Evolutionary conservation across 2,888 invertebrate species (phyloP).

Genomic region (Eupithecia vulgata): DNA sequence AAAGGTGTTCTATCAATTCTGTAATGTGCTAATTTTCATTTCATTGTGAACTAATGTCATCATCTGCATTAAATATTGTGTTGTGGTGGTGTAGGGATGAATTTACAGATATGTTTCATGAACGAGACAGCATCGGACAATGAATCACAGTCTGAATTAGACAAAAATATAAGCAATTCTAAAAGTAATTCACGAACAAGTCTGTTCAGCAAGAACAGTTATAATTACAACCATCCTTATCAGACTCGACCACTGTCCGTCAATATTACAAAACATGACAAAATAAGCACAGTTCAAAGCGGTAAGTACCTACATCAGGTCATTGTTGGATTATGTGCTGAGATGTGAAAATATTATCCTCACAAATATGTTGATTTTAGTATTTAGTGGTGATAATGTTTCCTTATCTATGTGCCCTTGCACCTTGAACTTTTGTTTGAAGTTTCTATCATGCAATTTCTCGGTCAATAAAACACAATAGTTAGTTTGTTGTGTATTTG

Average conservation of each 20-base stretch:
- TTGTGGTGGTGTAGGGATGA: slow-evolving; percentile 87
- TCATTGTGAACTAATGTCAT: slow-evolving; percentile 50
- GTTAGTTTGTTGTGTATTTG: not conserved
- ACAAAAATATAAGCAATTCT: slow-evolving; percentile 76
- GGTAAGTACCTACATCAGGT: slow-evolving; percentile 68
- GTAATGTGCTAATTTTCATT: slow-evolving; percentile 38
- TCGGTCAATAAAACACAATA: not conserved
- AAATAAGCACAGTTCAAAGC: slow-evolving; percentile 70
- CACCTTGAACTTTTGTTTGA: not conserved
- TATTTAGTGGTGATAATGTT: slow-evolving; percentile 5
- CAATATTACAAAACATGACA: slow-evolving; percentile 77
- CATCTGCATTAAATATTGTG: slow-evolving; percentile 47
- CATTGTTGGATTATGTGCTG: slow-evolving; percentile 43
- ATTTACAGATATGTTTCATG: slow-evolving; percentile 98
- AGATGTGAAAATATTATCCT: not conserved
- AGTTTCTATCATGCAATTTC: not conserved
- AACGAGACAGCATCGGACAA: slow-evolving; percentile 95
- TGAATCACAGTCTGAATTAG: slow-evolving; percentile 91
- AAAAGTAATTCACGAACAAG: slow-evolving; percentile 74
- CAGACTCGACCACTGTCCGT: slow-evolving; percentile 79
- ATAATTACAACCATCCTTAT: slow-evolving; percentile 79
- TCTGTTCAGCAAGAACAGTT: slow-evolving; percentile 74
- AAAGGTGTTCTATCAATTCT: not conserved
- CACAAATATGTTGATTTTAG: not conserved
- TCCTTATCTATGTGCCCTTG: not conserved